Base-by-base conservation (phyloP, 1,140 invertebrate species). In the Whitmania pigra region DNA sequence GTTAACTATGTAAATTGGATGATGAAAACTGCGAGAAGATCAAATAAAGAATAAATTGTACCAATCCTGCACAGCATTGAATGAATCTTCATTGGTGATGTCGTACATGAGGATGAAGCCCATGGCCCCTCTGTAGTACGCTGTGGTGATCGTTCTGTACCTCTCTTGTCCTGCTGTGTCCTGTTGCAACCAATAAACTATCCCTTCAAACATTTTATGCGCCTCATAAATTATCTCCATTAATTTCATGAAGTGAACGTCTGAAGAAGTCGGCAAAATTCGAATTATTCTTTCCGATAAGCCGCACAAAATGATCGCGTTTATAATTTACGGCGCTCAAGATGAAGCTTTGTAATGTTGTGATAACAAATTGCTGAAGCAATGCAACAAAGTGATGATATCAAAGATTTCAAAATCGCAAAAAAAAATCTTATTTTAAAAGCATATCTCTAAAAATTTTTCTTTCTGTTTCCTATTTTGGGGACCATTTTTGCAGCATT, bases 91-190 rank as follows among this genome's bases (percentile, higher is more conserved):
- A 82, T 99, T 99, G 69, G 96, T 99, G 76, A 99, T 96, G 83
- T 99, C 96, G 82, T 99, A 99, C 96, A 99, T 99, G 71, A 99
- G 86, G 76, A 99, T 97, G 82, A 99, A 99, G 67, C 96, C 96
- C 96, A 99, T 99, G 55, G 96, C 96, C 70, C 96, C 96, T 81
- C 96, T 87, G 82, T 97, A 97, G 80, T 97, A 97, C 11, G 93
- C 94, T 67, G 93, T 97, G 63, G 94, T 97, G 77, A 97, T 97
- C 75, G 94, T 97, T 82, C 95, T 90, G 83, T 97, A 97, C 79
- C 94, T 87, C 88, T 86, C 85, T 83, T 97, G 94, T 0, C 93
- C 93, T 71, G 93, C 93, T 40, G 92, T 94, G 78, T 94, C 92
- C 90, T 90, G 82, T 49, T 49, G 43, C 11, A 49, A 49, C 2